These are phyloP conservation scores for Temnopleurus reevesii DNA, from an alignment of 53 echinoderm and acorn worm species.

Conservation along the genomic window DNA sequence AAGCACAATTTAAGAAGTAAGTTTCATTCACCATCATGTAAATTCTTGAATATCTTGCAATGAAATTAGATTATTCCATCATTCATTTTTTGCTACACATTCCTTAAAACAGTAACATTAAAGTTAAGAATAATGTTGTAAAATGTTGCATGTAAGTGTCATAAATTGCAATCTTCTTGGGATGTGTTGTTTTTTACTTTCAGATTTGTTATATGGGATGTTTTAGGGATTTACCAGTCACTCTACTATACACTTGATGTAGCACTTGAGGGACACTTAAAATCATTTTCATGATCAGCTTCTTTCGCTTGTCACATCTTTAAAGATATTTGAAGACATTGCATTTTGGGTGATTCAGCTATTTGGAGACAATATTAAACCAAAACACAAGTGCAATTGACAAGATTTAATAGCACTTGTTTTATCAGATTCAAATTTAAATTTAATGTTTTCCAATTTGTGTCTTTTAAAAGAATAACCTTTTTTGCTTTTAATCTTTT, in stretches of 20 bases:
- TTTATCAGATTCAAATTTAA: too few relatives aligned
- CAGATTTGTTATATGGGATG: neutral
- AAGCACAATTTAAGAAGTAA: too few relatives aligned
- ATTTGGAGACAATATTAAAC: too few relatives aligned
- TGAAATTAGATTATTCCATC: constrained; percentile 16
- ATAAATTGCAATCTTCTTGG: neutral
- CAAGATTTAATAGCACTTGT: too few relatives aligned
- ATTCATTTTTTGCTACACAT: neutral
- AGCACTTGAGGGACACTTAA: neutral
- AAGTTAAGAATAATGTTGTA: neutral
- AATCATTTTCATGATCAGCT: neutral
- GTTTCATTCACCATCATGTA: neutral
- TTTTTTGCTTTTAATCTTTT: too few relatives aligned
- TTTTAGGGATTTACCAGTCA: neutral
- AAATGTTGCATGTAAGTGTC: constrained; percentile 9
- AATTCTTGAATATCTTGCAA: neutral
- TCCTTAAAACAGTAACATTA: neutral
- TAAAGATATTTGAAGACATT: too few relatives aligned
- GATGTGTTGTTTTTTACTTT: neutral
- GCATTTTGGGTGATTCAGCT: too few relatives aligned
- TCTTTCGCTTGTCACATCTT: neutral
- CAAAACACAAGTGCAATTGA: too few relatives aligned
- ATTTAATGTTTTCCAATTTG: too few relatives aligned
- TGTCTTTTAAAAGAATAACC: too few relatives aligned
- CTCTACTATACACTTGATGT: neutral